Evolutionary conservation across 2,888 invertebrate genomes (phyloP).

Genomic region (Sarcophaga rosellei): DNA sequence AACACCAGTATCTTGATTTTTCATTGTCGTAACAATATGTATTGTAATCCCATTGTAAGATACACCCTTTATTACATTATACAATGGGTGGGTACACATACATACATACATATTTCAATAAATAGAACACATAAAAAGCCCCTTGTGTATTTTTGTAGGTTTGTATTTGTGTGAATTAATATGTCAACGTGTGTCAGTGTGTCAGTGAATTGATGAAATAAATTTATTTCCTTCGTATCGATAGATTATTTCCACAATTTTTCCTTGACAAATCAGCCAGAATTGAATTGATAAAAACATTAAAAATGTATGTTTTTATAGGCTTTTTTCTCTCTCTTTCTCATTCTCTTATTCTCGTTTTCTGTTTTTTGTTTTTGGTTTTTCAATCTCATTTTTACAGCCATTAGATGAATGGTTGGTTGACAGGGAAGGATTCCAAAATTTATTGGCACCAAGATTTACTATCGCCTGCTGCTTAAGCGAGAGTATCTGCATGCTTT

Average conservation of each 20-base stretch:
- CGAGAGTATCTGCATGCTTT: too few relatives aligned
- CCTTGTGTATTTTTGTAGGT: too few relatives aligned
- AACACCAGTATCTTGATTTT: too few relatives aligned
- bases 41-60: too few relatives aligned
- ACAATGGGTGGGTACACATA: too few relatives aligned
- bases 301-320: slow-evolving; percentile 13
- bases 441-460: background rate
- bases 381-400: background rate
- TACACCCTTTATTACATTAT: too few relatives aligned
- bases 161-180: background rate
- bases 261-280: slow-evolving; percentile 47
- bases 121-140: too few relatives aligned
- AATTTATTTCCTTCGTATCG: background rate
- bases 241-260: slow-evolving; percentile 4
- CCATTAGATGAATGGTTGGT: background rate
- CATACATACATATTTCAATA: too few relatives aligned
- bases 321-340: background rate
- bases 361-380: background rate
- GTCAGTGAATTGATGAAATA: background rate
- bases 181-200: background rate
- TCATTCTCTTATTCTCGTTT: background rate
- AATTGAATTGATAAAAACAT: slow-evolving; percentile 40
- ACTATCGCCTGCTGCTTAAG: too few relatives aligned
- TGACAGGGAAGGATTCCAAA: background rate
- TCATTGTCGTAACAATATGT: too few relatives aligned